These are phyloP conservation scores for Urocyon cinereoargenteus DNA, from an alignment of 2,797 vertebrate species.

Conservation along the genomic window DNA sequence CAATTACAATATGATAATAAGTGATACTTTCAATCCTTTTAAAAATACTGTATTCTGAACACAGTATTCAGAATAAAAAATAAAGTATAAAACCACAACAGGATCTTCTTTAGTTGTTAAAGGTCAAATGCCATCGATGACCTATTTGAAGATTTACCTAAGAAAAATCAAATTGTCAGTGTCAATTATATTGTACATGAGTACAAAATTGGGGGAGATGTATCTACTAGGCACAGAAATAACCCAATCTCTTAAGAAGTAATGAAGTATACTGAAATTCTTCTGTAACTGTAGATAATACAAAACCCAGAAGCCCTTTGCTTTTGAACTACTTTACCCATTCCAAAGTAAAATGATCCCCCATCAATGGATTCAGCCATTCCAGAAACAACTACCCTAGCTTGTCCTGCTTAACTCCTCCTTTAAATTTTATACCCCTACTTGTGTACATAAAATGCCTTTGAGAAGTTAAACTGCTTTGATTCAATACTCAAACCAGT, in stretches of 20 bases:
- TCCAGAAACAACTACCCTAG: background rate
- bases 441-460: background rate
- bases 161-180: conserved; percentile 40
- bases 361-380: background rate
- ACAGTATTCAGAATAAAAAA: conserved; percentile 7
- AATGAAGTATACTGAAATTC: background rate
- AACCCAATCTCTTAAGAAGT: background rate
- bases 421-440: background rate
- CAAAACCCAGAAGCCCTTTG: background rate
- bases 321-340: background rate
- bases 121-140: background rate
- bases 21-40: background rate
- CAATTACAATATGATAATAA: conserved; percentile 61
- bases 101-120: background rate
- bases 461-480: background rate
- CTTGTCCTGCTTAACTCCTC: background rate
- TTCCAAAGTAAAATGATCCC: conserved; percentile 3
- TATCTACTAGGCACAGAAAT: background rate
- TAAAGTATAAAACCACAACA: background rate
- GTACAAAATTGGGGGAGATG: background rate
- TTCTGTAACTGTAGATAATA: background rate
- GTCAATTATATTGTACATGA: background rate
- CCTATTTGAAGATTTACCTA: background rate
- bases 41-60: background rate
- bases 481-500: background rate